Base-by-base conservation (phyloP, 2,113 vertebrate species). In the Cacatua alba region DNA sequence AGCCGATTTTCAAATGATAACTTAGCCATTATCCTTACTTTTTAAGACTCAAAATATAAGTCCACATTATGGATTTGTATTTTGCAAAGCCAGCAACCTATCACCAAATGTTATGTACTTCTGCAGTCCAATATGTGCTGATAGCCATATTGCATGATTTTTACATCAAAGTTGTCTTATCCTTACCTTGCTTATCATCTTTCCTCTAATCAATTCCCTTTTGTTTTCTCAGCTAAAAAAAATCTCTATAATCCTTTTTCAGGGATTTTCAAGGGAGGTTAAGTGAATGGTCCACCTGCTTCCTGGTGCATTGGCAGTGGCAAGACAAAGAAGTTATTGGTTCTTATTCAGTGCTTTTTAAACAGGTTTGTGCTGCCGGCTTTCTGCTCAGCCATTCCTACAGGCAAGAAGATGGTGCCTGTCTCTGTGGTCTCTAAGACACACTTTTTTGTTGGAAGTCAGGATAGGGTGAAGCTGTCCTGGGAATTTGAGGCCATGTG, bases 1-100 rank as follows among this genome's bases (percentile, higher is more conserved):
- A 79, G 91, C 80, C 88, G 85, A 79, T 92, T 96, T 94, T 94
- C 52, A 95, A 85, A 94, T 92, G 70, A 69, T 84, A 91, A 94
- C 70, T 86, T 95, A 57, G 75, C 63, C 59, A 70, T 91, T 95
- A 85, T 94, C 78, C 65, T 95, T 63, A 89, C 67, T 95, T 97
- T 87, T 91, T 72, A 82, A 83, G 63, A 49, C 77, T 72, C 81
- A 85, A 74, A 94, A 92, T 87, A 71, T 9, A 88, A 94, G 44
- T 76, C 49, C 23, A 15, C 35, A 28, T 82, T 74, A 94, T 74
- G 83, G 65, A 93, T 89, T 91, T 95, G 83, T 86, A 71, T 89
- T 87, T 92, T 87, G 81, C 72, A 80, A 93, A 94, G 82, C 62
- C 51, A 84, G 76, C 51, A 87, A 84, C 74, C 68, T 82, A 53